Base-by-base conservation (phyloP, 2,888 invertebrate species). In the Notodonta ziczac region DNA sequence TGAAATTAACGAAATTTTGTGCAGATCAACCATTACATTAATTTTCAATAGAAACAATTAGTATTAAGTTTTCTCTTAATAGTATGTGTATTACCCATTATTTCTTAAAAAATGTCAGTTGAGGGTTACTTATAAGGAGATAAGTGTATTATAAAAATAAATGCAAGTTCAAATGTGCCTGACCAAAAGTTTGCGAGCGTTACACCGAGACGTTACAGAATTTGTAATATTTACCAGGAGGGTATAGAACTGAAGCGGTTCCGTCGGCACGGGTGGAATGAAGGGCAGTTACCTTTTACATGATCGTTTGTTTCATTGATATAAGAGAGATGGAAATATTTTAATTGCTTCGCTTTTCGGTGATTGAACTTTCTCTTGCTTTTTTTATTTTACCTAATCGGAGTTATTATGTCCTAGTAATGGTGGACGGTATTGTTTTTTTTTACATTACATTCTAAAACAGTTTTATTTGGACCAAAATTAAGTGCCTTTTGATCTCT, bases 191-290 rank as follows among this genome's bases (percentile, higher is more conserved):
- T 68, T 58, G 59, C 57, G 70, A 71, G 74, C 72, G 62, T 68
- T 73, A 68, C 70, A 70, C 24, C 61, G 76, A 80, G 76, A 78
- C 73, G 76, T 91, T 91, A 91, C 91, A 91, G 89, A 85, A 91
- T 87, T 89, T 91, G 90, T 91, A 91, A 91, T 82, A 85, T 70
- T 65, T 76, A 92, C 91, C 72, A 92, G 88, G 91, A 70, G 54
- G 60, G 4, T 80, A 90, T 78, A 77, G 64, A 59, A 60, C 59
- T 59, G 56, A 80, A 74, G 85, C 84, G 85, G 66, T 62, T 51
- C 42, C 35, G 39, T 60, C 14, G 35, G 14, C 24, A 52, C n/a
- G 52, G 59, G 65, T 66, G 67, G 73, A 75, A 76, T 77, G 73
- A 76, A 73, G 74, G 73, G 68, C 77, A 77, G 60, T 66, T 61